A percentile compares a stretch with the other conserved stretches of the same genome.
These are phyloP conservation scores for Macrosoma leucophasiata DNA, from an alignment of 2,888 invertebrate species.

Conservation along the genomic window DNA sequence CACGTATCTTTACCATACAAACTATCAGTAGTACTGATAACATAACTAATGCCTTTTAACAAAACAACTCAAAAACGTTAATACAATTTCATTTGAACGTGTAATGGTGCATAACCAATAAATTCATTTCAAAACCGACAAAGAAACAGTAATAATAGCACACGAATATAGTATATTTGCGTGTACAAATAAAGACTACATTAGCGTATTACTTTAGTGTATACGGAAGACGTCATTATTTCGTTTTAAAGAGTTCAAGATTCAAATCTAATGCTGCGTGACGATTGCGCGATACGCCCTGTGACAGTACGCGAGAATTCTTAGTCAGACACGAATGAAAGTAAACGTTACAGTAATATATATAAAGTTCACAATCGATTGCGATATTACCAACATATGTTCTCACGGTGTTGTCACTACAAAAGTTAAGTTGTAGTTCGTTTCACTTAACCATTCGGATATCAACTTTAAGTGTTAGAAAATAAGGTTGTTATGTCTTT, in stretches of 20 bases:
- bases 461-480: conserved; percentile 24
- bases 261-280: conserved; percentile 66
- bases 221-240: conserved; percentile 50
- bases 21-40: no score
- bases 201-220: conserved; percentile 17
- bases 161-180: no score
- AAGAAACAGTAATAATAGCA: no score
- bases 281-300: conserved; percentile 49
- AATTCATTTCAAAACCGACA: no score
- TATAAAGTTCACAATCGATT: no score
- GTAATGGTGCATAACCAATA: no score
- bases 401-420: conserved; percentile 38
- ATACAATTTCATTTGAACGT: no score
- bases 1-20: no score
- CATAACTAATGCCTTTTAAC: no score
- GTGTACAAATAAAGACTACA: conserved; percentile 6
- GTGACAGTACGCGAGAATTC: conserved; percentile 41
- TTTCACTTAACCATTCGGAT: conserved; percentile 22
- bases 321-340: conserved; percentile 9
- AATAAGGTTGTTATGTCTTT: conserved; percentile 11
- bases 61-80: no score
- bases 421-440: conserved; percentile 17
- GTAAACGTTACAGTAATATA: conserved; percentile 11
- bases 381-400: conserved; percentile 37
- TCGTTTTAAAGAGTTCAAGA: conserved; percentile 62